Evolutionary conservation across 2,888 invertebrate genomes (phyloP), one percentile per base, ranked within the genome.

Genomic region (Noctua pronuba): DNA sequence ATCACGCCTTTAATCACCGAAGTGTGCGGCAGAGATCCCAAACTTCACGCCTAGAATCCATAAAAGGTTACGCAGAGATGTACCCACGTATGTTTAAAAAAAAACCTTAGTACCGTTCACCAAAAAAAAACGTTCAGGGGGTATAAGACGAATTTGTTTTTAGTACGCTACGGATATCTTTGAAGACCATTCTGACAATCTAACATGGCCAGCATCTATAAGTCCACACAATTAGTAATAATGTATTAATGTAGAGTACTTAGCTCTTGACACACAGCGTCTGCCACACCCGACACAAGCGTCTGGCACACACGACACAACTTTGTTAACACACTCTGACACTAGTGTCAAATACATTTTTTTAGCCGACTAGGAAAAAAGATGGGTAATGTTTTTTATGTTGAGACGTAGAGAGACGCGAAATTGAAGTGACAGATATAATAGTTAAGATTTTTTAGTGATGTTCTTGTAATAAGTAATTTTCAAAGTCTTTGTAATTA

Each of bases 281-380:
- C 83, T 64, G 62, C 69, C 83, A 83, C 83, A 83, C 84, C 73
- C 64, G 5, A 83, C 83, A 83, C 52, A 5, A 77, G 62, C 78
- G 83, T 74, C 83, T 64, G 62, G 72, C 83, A 83, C 83, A 83
- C 84, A 75, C 64, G 5, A 83, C 83, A 83, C 52, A 60, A 66
- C n/a, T 28, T 16, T 18, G 46, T 18, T 24, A 24, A 83, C 68
- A 82, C 83, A 66, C 75, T 5, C 7, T 24, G 67, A 82, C 66
- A 76, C n/a, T 55, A 49, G 0, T 38, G 24, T 24, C 13, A 46
- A 4, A 49, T 18, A 52, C 5, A 44, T 18, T 41, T 38, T 31
- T 46, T 31, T 62, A 49, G 13, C 28, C 10, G 49, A 73, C 31
- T 73, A 6, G 16, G 31, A 1, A 18, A 75, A 44, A 74, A 35